These are phyloP conservation scores for Tylochromis polylepis DNA, from an alignment of 2,113 vertebrate genomes.

Conservation along the genomic window DNA sequence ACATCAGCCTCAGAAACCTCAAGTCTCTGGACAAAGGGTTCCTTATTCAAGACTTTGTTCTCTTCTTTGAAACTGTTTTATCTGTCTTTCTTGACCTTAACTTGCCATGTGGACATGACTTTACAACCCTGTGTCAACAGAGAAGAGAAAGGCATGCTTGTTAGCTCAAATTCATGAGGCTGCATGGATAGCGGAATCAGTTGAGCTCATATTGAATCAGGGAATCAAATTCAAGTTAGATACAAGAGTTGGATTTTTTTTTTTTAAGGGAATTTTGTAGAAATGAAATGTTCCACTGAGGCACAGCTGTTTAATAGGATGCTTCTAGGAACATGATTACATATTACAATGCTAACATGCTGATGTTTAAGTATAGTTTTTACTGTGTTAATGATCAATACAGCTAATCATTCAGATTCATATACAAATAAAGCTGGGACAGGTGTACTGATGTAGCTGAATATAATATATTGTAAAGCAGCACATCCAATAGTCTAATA, in stretches of 20 bases:
- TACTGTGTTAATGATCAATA: neutral
- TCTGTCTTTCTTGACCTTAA: conserved; percentile 61
- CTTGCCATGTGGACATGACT: conserved; percentile 68
- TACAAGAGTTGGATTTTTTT: neutral
- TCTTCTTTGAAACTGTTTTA: conserved; percentile 57
- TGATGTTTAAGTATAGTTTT: neutral
- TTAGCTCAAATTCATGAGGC: neutral
- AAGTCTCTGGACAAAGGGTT: conserved; percentile 56
- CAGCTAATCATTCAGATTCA: neutral
- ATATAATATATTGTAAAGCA: neutral
- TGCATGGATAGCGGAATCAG: neutral
- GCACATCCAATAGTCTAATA: neutral
- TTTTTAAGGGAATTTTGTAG: too few species aligned
- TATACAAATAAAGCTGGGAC: neutral
- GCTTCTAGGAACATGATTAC: neutral
- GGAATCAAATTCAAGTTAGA: neutral
- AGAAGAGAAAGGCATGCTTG: conserved; percentile 37
- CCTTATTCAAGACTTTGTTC: conserved; percentile 57
- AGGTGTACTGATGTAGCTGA: neutral
- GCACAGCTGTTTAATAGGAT: neutral
- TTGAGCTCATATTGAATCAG: neutral
- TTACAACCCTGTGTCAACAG: conserved; percentile 60
- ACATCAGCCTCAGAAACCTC: neutral
- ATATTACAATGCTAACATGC: neutral
- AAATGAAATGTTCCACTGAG: neutral